Evolutionary conservation across 2,113 vertebrate genomes (phyloP), one percentile per base, ranked within the genome.

Genomic region (Eublepharis macularius): DNA sequence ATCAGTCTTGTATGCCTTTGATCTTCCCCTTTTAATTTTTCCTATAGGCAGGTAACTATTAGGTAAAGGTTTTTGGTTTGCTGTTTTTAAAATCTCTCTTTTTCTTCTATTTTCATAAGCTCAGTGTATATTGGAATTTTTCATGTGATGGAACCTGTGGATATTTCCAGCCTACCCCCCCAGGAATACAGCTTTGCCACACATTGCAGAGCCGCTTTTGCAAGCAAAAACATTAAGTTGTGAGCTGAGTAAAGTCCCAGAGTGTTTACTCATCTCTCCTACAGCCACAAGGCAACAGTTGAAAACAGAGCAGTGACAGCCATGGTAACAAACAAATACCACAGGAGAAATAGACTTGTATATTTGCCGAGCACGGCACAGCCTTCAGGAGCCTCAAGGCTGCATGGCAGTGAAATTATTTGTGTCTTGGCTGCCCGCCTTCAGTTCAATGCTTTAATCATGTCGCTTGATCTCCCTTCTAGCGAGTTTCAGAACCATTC

Each of bases 221-320:
- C 29, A 6, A 82, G 87, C 6, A 32, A 36, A 75, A 82, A 54
- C 34, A 1, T 36, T 68, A 72, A 7, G 51, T n/a, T 11, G 10
- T 47, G 51, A 41, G 19, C 39, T 36, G 12, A 34, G 7, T 63
- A 12, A 16, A 16, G 14, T 76, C 41, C 39, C 0, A 0, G 0
- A 76, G 39, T 81, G 43, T 74, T 89, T 88, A 39, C 69, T 88
- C 80, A 32, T 73, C 24, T 74, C 79, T 82, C 5, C 43, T 87
- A 32, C 36, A 82, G 0, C 32, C 39, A 29, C 29, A 51, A n/a
- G 11, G 3, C 21, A 57, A 54, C 21, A 54, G 19, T 76, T 17
- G 21, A 63, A 76, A 65, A 76, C 13, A 80, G 70, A 1, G 81
- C 34, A 16, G 34, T 9, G 39, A 81, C 54, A 69, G 17, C 76